Conservation (phyloP, 2,113 vertebrate genomes). For the Nannobrachium achirus region DNA sequence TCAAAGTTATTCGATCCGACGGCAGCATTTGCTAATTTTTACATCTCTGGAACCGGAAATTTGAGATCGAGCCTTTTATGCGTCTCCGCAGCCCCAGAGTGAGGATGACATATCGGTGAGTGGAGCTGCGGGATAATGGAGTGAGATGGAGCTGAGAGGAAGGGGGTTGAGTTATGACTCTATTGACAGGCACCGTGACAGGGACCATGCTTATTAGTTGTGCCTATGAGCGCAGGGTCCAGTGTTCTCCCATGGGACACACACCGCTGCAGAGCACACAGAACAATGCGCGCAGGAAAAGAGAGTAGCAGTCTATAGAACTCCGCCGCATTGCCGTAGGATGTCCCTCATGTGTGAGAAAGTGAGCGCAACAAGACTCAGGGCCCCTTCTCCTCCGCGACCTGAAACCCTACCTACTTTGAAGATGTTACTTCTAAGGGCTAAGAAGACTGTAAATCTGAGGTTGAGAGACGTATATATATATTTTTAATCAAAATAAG, state of each 20-base stretch:
- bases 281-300: constrained; percentile 54
- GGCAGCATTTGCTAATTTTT: constrained; percentile 63
- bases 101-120: constrained; percentile 29
- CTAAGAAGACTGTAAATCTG: too few species aligned
- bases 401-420: not conserved
- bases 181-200: constrained; percentile 47
- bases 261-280: constrained; percentile 23
- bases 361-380: constrained; percentile 10
- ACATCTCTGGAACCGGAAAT: constrained; percentile 66
- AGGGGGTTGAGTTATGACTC: constrained; percentile 41
- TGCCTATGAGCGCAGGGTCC: constrained; percentile 42
- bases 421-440: not conserved
- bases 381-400: not conserved
- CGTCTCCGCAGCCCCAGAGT: not conserved
- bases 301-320: constrained; percentile 39
- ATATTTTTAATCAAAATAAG: not conserved
- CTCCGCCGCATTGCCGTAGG: constrained; percentile 44
- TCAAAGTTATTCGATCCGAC: constrained; percentile 57
- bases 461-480: too few species aligned
- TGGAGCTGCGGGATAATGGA: constrained; percentile 32
- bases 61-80: constrained; percentile 64
- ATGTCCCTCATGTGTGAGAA: constrained; percentile 58
- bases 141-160: constrained; percentile 13
- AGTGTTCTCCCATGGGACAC: constrained; percentile 46
- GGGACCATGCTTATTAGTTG: constrained; percentile 41